Evolutionary conservation across 2,113 vertebrate species (phyloP).

Genomic region (Labrus mixtus): DNA sequence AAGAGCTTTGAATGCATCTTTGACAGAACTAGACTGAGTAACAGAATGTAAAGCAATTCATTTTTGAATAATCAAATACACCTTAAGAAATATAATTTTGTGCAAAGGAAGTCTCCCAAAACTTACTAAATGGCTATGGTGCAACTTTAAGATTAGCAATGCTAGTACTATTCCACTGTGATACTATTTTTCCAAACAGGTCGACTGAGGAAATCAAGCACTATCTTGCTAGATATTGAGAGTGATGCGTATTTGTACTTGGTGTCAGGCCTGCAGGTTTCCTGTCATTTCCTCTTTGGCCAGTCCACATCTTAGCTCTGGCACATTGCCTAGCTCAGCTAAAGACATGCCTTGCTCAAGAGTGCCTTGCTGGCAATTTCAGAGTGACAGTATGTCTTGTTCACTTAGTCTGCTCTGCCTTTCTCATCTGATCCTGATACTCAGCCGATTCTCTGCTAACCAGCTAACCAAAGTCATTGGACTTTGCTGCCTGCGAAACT

Average conservation of each 20-base stretch:
- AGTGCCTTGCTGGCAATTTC: constrained; percentile 13
- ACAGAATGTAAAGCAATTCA: no score
- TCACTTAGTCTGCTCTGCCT: constrained; percentile 14
- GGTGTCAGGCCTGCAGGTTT: no score
- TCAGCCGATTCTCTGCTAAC: constrained; percentile 6
- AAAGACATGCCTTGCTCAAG: constrained; percentile 29
- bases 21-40: no score
- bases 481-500: constrained; percentile 5
- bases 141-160: no score
- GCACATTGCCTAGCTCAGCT: no score
- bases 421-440: not conserved
- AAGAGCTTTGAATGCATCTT: no score
- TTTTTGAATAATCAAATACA: no score
- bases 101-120: no score
- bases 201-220: not conserved
- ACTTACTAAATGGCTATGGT: no score
- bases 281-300: no score
- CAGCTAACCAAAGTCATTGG: constrained; percentile 22
- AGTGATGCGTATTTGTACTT: no score
- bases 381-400: constrained; percentile 24
- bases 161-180: not conserved
- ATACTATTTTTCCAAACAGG: not conserved
- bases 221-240: not conserved
- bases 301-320: not conserved
- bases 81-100: no score